A percentile compares a stretch with the other conserved stretches of the same genome.
Evolutionary conservation across 2,113 vertebrate genomes (phyloP).

Genomic region (Pyxicephalus adspersus): DNA sequence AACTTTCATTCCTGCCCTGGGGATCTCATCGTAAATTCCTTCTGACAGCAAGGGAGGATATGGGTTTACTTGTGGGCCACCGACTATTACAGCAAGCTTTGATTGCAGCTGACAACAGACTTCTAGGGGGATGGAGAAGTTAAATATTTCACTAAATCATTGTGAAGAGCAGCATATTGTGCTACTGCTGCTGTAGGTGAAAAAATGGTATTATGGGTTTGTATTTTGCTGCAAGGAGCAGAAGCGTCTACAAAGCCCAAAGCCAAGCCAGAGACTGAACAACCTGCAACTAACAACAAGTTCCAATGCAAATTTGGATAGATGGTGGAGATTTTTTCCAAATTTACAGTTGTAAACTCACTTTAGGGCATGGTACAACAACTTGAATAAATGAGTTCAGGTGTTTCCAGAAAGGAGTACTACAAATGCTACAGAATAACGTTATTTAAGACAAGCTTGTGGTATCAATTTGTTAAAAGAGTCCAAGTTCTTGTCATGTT

Average conservation of each 20-base stretch:
- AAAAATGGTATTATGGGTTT: background rate
- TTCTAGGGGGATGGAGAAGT: background rate
- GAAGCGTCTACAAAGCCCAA: background rate
- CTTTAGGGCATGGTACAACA: no score
- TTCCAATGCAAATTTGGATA: no score
- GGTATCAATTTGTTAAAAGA: no score
- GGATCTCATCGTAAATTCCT: slow-evolving; percentile 55
- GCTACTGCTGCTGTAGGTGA: background rate
- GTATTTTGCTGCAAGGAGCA: background rate
- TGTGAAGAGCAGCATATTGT: background rate
- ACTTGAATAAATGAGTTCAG: no score
- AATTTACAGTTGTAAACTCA: no score
- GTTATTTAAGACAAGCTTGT: no score
- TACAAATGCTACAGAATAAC: no score
- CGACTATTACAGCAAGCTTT: background rate
- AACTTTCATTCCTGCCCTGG: slow-evolving; percentile 55
- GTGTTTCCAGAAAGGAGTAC: no score
- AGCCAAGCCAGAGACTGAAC: background rate
- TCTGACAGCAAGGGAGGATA: slow-evolving; percentile 58
- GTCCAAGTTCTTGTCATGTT: no score
- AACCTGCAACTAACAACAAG: background rate
- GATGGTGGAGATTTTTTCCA: no score
- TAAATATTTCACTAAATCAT: slow-evolving; percentile 19
- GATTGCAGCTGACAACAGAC: slow-evolving; percentile 1
- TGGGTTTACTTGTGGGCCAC: slow-evolving; percentile 56